These are phyloP conservation scores for Ceyx erithaca DNA, from an alignment of 2,797 vertebrate species.

Conservation along the genomic window DNA sequence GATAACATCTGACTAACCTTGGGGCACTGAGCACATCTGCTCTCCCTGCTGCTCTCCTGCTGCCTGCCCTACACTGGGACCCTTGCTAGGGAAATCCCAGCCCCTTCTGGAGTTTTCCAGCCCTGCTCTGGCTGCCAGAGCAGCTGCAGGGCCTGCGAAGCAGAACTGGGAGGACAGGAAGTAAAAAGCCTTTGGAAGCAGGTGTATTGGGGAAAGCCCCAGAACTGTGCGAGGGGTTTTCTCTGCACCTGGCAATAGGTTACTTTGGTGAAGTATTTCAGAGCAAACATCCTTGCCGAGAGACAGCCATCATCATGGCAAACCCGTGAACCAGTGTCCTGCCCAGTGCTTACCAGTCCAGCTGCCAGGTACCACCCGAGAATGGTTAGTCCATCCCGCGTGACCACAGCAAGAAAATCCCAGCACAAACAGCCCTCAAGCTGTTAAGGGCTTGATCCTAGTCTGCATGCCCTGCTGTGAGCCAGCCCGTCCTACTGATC, in stretches of 20 bases:
- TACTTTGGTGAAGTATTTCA: neutral
- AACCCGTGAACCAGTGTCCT: neutral
- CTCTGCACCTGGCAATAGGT: neutral
- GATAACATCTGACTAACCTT: slow-evolving; percentile 46
- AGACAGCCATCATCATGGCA: rapidly evolving
- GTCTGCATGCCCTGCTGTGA: neutral
- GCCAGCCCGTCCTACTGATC: neutral
- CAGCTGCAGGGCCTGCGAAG: neutral
- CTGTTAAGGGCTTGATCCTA: neutral
- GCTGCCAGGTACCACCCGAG: neutral
- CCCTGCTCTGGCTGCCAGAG: neutral
- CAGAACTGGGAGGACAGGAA: neutral
- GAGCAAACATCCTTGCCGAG: neutral
- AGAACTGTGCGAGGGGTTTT: rapidly evolving
- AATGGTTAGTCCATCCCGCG: neutral
- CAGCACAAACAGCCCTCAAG: neutral
- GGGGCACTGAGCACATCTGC: neutral
- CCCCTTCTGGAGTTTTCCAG: neutral
- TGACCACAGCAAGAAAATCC: neutral
- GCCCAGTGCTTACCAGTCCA: neutral
- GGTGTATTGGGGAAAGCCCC: neutral
- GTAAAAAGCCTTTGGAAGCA: neutral
- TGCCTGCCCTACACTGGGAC: neutral
- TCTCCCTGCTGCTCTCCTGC: neutral
- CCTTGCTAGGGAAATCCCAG: neutral